Conservation (phyloP, 2,797 vertebrate genomes). For the Sebastes umbrosus region DNA sequence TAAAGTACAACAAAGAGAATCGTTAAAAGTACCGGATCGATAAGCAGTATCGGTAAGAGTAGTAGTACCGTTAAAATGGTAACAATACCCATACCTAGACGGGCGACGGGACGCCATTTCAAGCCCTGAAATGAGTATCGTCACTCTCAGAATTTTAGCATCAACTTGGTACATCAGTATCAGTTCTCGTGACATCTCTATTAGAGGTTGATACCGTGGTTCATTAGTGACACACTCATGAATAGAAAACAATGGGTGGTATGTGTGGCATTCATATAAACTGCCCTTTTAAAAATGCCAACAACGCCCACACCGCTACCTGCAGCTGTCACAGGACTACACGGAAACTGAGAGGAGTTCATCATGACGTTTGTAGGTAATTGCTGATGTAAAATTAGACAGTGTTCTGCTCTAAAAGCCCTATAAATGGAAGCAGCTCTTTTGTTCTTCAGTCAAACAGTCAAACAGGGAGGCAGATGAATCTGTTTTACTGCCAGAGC, state of each 20-base stretch:
- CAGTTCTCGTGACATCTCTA: too few species aligned
- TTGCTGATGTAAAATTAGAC: conserved; percentile 52
- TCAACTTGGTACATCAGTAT: too few species aligned
- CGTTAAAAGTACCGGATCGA: too few species aligned
- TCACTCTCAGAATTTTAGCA: too few species aligned
- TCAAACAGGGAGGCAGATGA: conserved; percentile 16
- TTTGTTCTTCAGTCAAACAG: conserved; percentile 47
- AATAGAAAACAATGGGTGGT: neutral
- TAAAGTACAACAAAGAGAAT: too few species aligned
- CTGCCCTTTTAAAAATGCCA: conserved; percentile 7
- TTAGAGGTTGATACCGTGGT: neutral
- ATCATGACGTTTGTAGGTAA: conserved; percentile 25
- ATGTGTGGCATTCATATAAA: conserved; percentile 1
- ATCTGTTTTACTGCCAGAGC: conserved; percentile 21
- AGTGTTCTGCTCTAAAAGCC: conserved; percentile 28
- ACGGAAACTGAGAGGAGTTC: neutral
- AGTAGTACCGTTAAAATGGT: too few species aligned
- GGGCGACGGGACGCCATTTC: too few species aligned
- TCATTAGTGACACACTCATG: neutral
- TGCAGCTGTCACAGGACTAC: neutral
- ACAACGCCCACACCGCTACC: neutral
- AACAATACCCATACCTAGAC: too few species aligned
- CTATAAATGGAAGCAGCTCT: conserved; percentile 44
- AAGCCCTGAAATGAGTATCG: too few species aligned
- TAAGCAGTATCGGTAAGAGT: too few species aligned